Evolutionary conservation across 2,797 vertebrate genomes (phyloP).

Genomic region (Coluber constrictor): DNA sequence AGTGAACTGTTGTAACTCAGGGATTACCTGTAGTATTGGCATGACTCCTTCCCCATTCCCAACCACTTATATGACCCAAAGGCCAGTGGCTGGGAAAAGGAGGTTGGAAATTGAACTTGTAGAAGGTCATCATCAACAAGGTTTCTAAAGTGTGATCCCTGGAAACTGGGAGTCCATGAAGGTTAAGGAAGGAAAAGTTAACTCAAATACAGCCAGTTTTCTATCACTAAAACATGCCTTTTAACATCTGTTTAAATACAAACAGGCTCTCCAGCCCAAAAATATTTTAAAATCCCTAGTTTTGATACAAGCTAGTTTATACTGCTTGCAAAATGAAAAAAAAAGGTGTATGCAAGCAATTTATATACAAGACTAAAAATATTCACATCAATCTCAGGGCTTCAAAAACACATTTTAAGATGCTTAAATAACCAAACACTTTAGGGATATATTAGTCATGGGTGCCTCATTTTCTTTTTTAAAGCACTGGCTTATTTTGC

Average conservation of each 20-base stretch:
- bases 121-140: background rate
- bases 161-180: background rate
- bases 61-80: background rate
- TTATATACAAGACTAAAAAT: background rate
- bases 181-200: background rate
- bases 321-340: background rate
- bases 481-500: background rate
- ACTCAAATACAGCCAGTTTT: background rate
- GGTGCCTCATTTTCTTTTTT: background rate
- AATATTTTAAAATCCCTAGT: background rate
- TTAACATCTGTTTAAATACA: background rate
- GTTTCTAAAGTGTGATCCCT: background rate
- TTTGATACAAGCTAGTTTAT: background rate
- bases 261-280: background rate
- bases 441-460: background rate
- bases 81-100: background rate
- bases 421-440: background rate
- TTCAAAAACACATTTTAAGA: background rate
- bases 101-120: background rate
- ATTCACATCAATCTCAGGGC: background rate
- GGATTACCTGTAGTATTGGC: background rate
- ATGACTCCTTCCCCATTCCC: background rate
- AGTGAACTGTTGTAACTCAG: too few relatives aligned
- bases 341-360: background rate
- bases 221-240: background rate